Evolutionary conservation across 2,113 vertebrate genomes (phyloP), one percentile per base, ranked within the genome.

Genomic region (Marcusenius ussheri): DNA sequence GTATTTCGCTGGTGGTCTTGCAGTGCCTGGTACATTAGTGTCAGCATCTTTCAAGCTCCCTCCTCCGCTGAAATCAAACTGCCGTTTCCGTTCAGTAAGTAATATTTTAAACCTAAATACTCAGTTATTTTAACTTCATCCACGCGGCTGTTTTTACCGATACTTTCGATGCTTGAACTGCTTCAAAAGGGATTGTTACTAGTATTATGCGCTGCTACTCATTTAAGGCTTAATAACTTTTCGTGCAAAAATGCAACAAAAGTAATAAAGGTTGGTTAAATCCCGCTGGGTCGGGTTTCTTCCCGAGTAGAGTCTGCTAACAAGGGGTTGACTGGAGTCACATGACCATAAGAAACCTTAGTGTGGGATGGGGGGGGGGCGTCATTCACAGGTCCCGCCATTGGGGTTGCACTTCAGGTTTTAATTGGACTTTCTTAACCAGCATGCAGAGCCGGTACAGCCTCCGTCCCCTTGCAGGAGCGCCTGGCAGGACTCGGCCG

Each of bases 21-120:
- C 92, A 91, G 90, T 89, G 80, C 89, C 89, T 92, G 93, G 93
- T 94, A 94, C 93, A 92, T 93, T 92, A 84, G 90, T 91, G 80
- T 93, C 94, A 93, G 93, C 94, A 92, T 93, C 94, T 92, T 88
- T 84, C 93, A 91, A 90, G 92, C 86, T 93, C 91, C 88, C 88
- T 92, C 93, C 93, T 91, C 90, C 90, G 89, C 91, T 91, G 93
- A 91, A 91, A 90, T 92, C 91, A 93, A 92, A 92, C 90, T 89
- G 83, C 87, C 77, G 90, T 91, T 9, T 74, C 53, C 86, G 80
- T 89, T 62, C 88, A 92, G 93, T 93, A 92, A 91, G 92, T 86
- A 77, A 49, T 77, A 39, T 58, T 87, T 80, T 83, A 70, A 87
- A 80, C 35, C 74, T 80, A 42, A 17, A 80, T 80, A 80, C 35